A percentile compares a stretch with the other conserved stretches of the same genome.
These are phyloP conservation scores for Cherax quadricarinatus DNA, from an alignment of 1,140 invertebrate species.

Conservation along the genomic window DNA sequence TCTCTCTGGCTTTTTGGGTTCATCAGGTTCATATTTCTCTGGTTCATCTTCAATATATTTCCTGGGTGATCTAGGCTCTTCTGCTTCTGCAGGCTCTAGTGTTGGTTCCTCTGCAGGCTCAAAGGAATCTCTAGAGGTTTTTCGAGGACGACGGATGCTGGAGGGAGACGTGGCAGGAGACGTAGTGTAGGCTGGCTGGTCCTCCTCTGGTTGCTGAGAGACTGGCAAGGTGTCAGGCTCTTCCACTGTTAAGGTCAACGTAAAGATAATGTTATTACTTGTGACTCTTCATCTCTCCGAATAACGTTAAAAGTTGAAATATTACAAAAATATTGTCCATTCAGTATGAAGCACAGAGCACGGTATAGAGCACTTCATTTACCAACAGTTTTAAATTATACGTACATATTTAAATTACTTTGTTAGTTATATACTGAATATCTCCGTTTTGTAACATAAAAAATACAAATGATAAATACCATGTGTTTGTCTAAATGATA, in stretches of 20 bases:
- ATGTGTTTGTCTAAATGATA: no score
- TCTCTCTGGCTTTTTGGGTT: slow-evolving; percentile 27
- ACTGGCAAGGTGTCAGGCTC: not conserved
- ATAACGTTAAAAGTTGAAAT: no score
- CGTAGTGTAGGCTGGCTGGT: not conserved
- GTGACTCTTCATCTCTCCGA: not conserved
- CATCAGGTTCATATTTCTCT: not conserved
- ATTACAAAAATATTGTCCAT: no score
- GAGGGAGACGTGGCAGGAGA: not conserved
- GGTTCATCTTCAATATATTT: not conserved
- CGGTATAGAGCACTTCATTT: no score
- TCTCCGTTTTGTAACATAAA: no score
- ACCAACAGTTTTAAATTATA: no score
- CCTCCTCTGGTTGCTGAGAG: not conserved
- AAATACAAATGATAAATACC: no score
- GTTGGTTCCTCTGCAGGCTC: not conserved
- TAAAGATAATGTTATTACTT: not conserved
- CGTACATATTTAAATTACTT: no score
- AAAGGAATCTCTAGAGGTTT: not conserved
- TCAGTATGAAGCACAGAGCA: no score
- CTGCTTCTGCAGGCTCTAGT: not conserved
- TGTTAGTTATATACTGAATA: no score
- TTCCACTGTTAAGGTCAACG: not conserved
- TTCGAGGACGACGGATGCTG: not conserved
- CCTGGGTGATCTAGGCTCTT: slow-evolving; percentile 11